Conservation (phyloP, 1,140 invertebrate genomes). For the Teleopsis dalmanni region DNA sequence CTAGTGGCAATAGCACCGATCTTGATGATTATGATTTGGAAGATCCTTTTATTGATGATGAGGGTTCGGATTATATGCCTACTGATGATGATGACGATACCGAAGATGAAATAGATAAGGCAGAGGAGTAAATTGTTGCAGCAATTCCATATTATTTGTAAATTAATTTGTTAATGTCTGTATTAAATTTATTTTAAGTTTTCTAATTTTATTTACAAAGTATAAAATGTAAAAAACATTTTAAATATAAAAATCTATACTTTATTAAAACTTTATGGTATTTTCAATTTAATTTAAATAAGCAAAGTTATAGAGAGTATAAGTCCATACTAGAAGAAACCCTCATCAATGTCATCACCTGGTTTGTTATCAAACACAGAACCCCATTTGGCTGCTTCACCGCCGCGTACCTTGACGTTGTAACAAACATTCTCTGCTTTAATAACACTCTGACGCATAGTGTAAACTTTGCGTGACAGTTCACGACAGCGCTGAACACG, state of each 20-base stretch:
- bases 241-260: background rate
- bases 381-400: slow-evolving; percentile 59
- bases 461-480: slow-evolving; percentile 62
- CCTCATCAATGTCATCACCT: slow-evolving; percentile 31
- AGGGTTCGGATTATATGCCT: slow-evolving; percentile 6
- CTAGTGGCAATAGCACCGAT: slow-evolving; percentile 2
- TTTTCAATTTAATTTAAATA: slow-evolving; percentile 7
- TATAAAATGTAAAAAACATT: background rate
- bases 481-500: slow-evolving; percentile 52
- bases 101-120: slow-evolving; percentile 4
- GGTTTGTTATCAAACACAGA: slow-evolving; percentile 31
- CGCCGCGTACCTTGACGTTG: slow-evolving; percentile 69
- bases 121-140: background rate
- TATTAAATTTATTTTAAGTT: background rate
- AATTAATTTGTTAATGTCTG: background rate
- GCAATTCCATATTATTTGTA: background rate
- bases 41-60: slow-evolving; percentile 12
- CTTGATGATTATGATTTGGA: slow-evolving; percentile 11
- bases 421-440: slow-evolving; percentile 86
- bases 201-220: background rate
- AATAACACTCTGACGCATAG: slow-evolving; percentile 61
- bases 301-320: no score
- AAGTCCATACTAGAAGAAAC: no score
- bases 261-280: background rate
- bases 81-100: slow-evolving; percentile 6